Percentiles rank a stretch among this genome's conserved stretches.
Conservation (phyloP, 2,888 invertebrate genomes). For the Rhogogaster chlorosoma region DNA sequence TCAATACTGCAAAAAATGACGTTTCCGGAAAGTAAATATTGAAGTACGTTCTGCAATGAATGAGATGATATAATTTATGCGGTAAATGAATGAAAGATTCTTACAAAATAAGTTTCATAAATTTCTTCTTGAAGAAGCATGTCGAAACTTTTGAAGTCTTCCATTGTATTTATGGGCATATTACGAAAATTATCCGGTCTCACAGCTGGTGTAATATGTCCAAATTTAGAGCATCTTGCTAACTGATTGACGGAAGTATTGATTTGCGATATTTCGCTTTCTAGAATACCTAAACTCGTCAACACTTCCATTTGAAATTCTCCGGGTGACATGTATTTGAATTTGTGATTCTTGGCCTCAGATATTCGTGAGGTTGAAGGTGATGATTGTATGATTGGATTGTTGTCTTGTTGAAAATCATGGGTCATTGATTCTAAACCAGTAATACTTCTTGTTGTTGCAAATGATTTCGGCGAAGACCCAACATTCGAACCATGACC, state of each 20-base stretch:
- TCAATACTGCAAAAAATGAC: not conserved
- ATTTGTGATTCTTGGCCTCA: not conserved
- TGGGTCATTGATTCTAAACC: not conserved
- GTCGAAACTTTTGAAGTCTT: not conserved
- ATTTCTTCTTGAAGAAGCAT: not conserved
- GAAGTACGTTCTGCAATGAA: not conserved
- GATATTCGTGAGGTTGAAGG: not conserved
- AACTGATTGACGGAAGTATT: not conserved
- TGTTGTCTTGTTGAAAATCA: not conserved
- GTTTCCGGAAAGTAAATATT: not conserved
- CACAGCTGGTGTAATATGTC: not conserved
- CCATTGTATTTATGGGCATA: not conserved
- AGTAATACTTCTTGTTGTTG: not conserved
- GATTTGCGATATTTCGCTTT: not conserved
- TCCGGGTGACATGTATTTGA: not conserved
- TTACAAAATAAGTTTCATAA: slow-evolving; percentile 6
- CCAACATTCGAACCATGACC: not conserved
- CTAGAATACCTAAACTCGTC: not conserved
- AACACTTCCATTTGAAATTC: not conserved
- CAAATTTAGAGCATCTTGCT: not conserved
- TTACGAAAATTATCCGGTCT: not conserved
- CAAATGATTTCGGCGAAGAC: not conserved
- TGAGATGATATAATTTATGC: not conserved
- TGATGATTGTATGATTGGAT: not conserved
- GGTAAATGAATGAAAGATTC: not conserved